Percentiles rank a stretch among this genome's conserved stretches.
Evolutionary conservation across 2,797 vertebrate species (phyloP).

Genomic region (Spondyliosoma cantharus): DNA sequence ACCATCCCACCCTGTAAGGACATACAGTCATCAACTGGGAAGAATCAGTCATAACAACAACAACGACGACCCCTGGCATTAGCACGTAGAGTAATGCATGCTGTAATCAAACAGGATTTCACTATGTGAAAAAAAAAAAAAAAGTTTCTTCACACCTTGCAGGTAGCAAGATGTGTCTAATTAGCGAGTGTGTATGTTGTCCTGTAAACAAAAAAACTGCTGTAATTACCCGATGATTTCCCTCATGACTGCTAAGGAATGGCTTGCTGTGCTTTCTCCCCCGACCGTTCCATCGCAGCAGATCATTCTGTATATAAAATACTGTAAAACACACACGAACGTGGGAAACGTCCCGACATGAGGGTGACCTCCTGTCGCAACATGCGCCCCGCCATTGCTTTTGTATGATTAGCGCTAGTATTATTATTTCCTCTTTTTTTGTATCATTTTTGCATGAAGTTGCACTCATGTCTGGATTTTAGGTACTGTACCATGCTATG

Average conservation of each 20-base stretch:
- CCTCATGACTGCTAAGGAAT: constrained; percentile 78
- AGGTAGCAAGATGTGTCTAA: constrained; percentile 81
- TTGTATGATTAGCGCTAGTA: constrained; percentile 71
- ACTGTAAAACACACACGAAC: constrained; percentile 66
- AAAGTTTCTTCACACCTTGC: constrained; percentile 78
- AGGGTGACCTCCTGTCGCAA: constrained; percentile 60
- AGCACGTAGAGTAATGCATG: constrained; percentile 87
- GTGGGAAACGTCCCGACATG: constrained; percentile 37
- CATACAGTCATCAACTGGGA: constrained; percentile 73
- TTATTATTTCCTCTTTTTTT: constrained; percentile 20
- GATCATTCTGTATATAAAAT: constrained; percentile 77
- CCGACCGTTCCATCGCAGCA: constrained; percentile 61
- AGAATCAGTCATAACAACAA: constrained; percentile 69
- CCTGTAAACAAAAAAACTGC: constrained; percentile 81
- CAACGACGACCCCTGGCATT: constrained; percentile 74
- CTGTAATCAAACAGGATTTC: constrained; percentile 84
- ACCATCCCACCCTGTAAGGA: constrained; percentile 73
- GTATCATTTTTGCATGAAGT: constrained; percentile 78
- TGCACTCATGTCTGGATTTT: constrained; percentile 74
- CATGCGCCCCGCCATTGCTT: constrained; percentile 69
- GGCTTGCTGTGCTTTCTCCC: constrained; percentile 76
- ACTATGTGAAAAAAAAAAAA: constrained; percentile 82
- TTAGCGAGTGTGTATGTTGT: constrained; percentile 84
- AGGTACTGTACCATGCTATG: constrained; percentile 66
- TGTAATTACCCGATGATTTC: constrained; percentile 77